phyloP scores from a whole-genome alignment of 2,888 invertebrate genomes.

The Scaptomyza cyrtandrae region DNA sequence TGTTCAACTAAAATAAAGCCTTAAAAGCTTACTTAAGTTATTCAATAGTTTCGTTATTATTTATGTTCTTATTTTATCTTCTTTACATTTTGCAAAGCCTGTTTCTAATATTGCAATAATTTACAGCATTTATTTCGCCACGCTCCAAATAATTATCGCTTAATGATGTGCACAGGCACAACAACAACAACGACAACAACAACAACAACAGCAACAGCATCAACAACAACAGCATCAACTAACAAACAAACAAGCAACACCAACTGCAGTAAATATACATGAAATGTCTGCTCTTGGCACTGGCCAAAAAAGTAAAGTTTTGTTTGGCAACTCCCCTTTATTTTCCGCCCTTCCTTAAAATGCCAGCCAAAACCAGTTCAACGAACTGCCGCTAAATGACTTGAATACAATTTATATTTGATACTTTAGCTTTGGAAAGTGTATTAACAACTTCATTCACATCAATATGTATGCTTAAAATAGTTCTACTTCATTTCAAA shows the following conservation, averaged over 20 bases:
- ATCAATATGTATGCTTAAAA: too few relatives aligned
- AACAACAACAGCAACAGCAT: too few relatives aligned
- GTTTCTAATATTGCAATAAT: slow-evolving; percentile 43
- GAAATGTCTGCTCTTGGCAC: slow-evolving; percentile 72
- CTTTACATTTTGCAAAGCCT: background rate
- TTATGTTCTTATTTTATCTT: slow-evolving; percentile 2
- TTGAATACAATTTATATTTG: slow-evolving; percentile 27
- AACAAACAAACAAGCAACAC: slow-evolving; percentile 17
- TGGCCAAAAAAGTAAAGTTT: slow-evolving; percentile 44
- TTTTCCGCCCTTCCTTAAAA: background rate
- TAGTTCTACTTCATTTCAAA: too few relatives aligned
- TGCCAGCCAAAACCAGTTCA: slow-evolving; percentile 56
- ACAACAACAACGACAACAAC: slow-evolving; percentile 27
- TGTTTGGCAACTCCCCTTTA: background rate
- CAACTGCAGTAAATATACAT: slow-evolving; percentile 46
- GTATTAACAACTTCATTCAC: too few relatives aligned
- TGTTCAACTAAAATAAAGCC: too few relatives aligned
- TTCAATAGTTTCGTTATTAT: background rate
- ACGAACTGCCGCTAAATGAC: slow-evolving; percentile 50
- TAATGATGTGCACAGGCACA: slow-evolving; percentile 72
- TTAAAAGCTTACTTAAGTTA: background rate
- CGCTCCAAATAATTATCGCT: slow-evolving; percentile 73
- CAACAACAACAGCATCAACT: slow-evolving; percentile 11
- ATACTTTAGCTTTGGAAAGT: too few relatives aligned
- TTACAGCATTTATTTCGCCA: slow-evolving; percentile 32